A percentile compares a stretch with the other conserved stretches of the same genome.
These are phyloP conservation scores for Leucosticte australis DNA, from an alignment of 2,113 vertebrate species.

Conservation along the genomic window DNA sequence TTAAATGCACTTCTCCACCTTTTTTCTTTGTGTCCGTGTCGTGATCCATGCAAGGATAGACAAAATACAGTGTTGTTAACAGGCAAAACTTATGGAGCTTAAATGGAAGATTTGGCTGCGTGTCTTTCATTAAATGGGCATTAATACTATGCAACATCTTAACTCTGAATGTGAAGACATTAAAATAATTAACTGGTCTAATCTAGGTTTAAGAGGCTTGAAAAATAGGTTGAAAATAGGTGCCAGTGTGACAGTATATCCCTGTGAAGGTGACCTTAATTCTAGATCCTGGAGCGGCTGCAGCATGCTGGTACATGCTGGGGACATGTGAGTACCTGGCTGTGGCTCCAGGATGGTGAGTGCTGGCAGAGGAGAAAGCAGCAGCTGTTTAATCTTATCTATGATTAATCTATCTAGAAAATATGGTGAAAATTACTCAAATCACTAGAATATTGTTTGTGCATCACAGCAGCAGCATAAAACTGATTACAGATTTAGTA, in stretches of 20 bases:
- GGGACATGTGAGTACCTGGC: neutral
- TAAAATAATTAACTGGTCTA: slow-evolving; percentile 65
- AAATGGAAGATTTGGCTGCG: slow-evolving; percentile 58
- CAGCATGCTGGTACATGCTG: neutral
- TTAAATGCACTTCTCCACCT: slow-evolving; percentile 62
- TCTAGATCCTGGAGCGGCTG: neutral
- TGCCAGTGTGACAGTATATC: slow-evolving; percentile 2
- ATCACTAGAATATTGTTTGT: neutral
- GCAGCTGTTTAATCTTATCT: neutral
- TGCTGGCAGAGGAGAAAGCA: neutral
- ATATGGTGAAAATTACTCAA: neutral
- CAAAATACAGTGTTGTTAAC: slow-evolving; percentile 66
- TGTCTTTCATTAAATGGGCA: slow-evolving; percentile 58
- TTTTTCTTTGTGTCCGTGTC: slow-evolving; percentile 18
- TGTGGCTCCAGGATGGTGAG: neutral
- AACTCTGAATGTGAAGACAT: slow-evolving; percentile 38
- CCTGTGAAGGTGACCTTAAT: slow-evolving; percentile 48
- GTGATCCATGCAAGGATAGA: slow-evolving; percentile 46
- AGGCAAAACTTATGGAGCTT: slow-evolving; percentile 54
- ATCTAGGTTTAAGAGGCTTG: slow-evolving; percentile 58
- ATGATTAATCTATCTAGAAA: neutral
- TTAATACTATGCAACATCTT: slow-evolving; percentile 49
- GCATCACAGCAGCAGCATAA: neutral
- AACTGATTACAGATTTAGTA: neutral
- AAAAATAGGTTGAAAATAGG: slow-evolving; percentile 45